These are phyloP conservation scores for Phrynocephalus vlangalii DNA, from an alignment of 2,797 vertebrate species.

Conservation along the genomic window DNA sequence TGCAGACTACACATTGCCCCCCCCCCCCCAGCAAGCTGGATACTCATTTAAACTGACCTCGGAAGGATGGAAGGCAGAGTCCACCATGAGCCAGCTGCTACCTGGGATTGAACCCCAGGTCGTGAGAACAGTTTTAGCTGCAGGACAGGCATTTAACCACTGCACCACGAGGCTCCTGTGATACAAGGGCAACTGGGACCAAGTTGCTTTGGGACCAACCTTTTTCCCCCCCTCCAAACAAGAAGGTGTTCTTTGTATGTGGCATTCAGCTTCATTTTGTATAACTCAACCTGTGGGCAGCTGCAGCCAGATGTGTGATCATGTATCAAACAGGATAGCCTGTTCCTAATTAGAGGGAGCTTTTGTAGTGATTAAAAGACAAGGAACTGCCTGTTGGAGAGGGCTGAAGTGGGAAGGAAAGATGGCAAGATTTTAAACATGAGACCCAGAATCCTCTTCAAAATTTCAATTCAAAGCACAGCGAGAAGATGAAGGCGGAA, in stretches of 20 bases:
- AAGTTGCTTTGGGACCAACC: too few species aligned
- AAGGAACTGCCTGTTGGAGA: neutral
- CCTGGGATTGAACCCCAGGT: too few species aligned
- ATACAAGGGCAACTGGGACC: too few species aligned
- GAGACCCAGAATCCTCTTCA: neutral
- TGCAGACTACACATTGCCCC: too few species aligned
- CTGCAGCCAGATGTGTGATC: conserved; percentile 6
- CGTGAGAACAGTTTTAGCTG: too few species aligned
- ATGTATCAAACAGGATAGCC: conserved; percentile 10
- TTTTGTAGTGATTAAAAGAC: conserved; percentile 12
- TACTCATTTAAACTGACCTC: too few species aligned
- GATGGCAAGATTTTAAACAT: neutral
- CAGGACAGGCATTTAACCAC: too few species aligned
- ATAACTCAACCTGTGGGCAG: conserved; percentile 3
- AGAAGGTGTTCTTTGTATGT: neutral
- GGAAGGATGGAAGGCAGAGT: too few species aligned
- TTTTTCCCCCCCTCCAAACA: too few species aligned
- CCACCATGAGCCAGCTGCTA: too few species aligned
- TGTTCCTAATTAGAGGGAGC: neutral
- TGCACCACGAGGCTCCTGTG: too few species aligned
- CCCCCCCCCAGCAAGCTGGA: too few species aligned
- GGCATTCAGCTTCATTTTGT: neutral
- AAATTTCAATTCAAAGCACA: neutral
- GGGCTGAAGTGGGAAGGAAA: neutral
- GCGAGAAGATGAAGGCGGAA: neutral